Base-by-base conservation (phyloP, 2,113 vertebrate species). In the Capra hircus region DNA sequence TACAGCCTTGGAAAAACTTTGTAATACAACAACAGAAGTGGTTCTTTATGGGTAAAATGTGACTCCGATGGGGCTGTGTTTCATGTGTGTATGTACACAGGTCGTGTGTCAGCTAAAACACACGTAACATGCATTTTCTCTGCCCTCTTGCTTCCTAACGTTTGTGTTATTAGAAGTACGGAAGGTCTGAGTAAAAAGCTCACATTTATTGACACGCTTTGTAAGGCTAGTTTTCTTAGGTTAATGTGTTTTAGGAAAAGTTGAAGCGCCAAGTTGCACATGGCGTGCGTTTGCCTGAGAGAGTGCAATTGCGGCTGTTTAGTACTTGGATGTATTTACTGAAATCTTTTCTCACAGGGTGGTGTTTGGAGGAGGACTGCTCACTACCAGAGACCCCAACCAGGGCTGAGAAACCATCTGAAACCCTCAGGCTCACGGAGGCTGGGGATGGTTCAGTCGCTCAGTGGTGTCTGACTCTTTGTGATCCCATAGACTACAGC, bases 141-240 rank as follows among this genome's bases (percentile, higher is more conserved):
- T 19, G 60, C 53, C n/a, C 9, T 4, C 27, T 13, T 2, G 19
- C 16, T 5, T 25, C 62, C 23, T 15, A 0, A 0, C 1, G 0
- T 28, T 27, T 6, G 25, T 40, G 40, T 23, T 27, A 12, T 17
- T 19, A 12, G 15, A 28, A 59, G 11, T 27, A 77, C 0, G 12
- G 71, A 77, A 27, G n/a, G 28, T 15, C 7, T 5, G 67, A 86
- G 33, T 13, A 3, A 28, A 25, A 9, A 10, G 33, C n/a, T 33
- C 12, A 33, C 28, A 7, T 11, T 15, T 57, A 0, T 6, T 14
- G 17, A 16, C 53, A 17, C 0, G 2, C 36, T 43, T 40, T 15
- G 0, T 3, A 3, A 53, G 52, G 27, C 48, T 15, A 2, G 40
- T 28, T 17, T 14, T 11, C n/a, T 52, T 3, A 33, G 48, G 82